phyloP scores from a whole-genome alignment of 2,888 invertebrate genomes.

The Lithophane ornitopus region DNA sequence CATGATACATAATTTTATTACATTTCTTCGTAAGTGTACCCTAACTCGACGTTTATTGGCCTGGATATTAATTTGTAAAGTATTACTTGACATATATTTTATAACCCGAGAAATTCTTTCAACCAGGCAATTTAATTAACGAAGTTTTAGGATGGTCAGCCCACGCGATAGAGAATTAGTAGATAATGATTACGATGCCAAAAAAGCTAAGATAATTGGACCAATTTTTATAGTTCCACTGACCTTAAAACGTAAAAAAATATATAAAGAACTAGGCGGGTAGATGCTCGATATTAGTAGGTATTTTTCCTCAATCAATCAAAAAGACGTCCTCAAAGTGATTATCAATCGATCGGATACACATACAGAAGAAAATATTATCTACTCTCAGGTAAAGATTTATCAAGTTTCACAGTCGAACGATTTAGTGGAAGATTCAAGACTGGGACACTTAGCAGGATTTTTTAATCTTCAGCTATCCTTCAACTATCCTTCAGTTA shows the following conservation, averaged over 20 bases:
- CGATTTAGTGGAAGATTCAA: not conserved
- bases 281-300: not conserved
- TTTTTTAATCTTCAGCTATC: too few species aligned
- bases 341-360: slow-evolving; percentile 11
- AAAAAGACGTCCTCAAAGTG: slow-evolving; percentile 2
- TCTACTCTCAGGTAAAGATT: not conserved
- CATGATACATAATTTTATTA: slow-evolving; percentile 79
- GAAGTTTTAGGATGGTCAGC: slow-evolving; percentile 11
- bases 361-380: slow-evolving; percentile 9
- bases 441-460: not conserved
- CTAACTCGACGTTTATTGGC: slow-evolving; percentile 69
- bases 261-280: not conserved
- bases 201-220: slow-evolving; percentile 13
- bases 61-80: slow-evolving; percentile 71
- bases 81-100: slow-evolving; percentile 61
- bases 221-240: slow-evolving; percentile 18
- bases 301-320: slow-evolving; percentile 20
- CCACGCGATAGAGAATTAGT: not conserved
- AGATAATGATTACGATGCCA: not conserved
- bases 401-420: not conserved
- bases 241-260: slow-evolving; percentile 3
- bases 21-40: slow-evolving; percentile 69
- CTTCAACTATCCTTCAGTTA: too few species aligned
- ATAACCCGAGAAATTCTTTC: slow-evolving; percentile 3
- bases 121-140: slow-evolving; percentile 38